A percentile compares a stretch with the other conserved stretches of the same genome.
Conservation (phyloP, 1,140 invertebrate genomes). For the Orius insidiosus region DNA sequence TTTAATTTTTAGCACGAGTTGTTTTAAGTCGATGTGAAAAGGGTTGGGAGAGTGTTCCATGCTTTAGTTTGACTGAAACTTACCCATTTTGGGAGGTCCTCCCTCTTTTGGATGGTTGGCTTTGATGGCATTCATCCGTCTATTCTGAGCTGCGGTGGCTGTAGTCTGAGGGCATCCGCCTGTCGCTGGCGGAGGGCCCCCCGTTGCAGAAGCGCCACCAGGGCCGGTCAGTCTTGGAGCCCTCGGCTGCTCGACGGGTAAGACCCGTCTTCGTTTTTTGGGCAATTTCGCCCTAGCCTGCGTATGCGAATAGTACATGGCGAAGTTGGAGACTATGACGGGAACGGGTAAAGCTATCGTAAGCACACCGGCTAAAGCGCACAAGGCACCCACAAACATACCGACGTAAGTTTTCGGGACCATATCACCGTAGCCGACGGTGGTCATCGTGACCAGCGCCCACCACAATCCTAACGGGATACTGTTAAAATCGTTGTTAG, state of each 20-base stretch:
- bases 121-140: conserved; percentile 67
- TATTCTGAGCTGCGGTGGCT: conserved; percentile 37
- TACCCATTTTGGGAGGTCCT: conserved; percentile 50
- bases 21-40: too few species aligned
- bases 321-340: conserved; percentile 96
- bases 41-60: too few species aligned
- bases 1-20: too few species aligned
- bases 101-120: conserved; percentile 62
- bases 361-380: conserved; percentile 87
- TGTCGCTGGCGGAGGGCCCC: conserved; percentile 22
- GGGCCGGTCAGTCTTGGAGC: conserved; percentile 37
- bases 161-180: conserved; percentile 29
- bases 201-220: conserved; percentile 22
- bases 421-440: conserved; percentile 97
- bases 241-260: conserved; percentile 80
- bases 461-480: conserved; percentile 96
- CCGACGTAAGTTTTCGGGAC: conserved; percentile 86
- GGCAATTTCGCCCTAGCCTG: conserved; percentile 89
- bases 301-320: conserved; percentile 96
- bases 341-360: conserved; percentile 94
- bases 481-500: conserved; percentile 75
- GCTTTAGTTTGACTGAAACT: conserved; percentile 5
- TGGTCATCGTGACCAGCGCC: conserved; percentile 97
- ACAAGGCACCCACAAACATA: conserved; percentile 91
- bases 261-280: conserved; percentile 83